Evolutionary conservation across 2,113 vertebrate species (phyloP).

Genomic region (Narcine bancroftii): DNA sequence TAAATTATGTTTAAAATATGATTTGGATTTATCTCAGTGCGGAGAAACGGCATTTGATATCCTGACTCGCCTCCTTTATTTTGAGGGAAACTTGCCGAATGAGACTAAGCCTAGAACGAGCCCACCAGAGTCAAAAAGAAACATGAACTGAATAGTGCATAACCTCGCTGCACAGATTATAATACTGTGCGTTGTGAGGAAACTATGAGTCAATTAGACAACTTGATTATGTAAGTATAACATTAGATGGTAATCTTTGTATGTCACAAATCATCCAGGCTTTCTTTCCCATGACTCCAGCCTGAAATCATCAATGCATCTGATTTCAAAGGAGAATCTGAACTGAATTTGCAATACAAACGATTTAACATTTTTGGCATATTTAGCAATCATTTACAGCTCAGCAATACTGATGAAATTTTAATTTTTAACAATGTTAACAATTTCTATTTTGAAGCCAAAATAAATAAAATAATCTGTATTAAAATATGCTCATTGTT

Average conservation of each 20-base stretch:
- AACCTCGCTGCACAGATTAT: no score
- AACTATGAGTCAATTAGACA: neutral
- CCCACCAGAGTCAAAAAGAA: neutral
- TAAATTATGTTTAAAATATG: neutral
- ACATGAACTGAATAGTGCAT: neutral
- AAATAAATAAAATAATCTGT: neutral
- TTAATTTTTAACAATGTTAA: neutral
- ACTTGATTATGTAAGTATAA: neutral
- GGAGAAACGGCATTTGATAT: neutral
- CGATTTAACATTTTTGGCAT: neutral
- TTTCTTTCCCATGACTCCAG: neutral
- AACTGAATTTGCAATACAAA: neutral
- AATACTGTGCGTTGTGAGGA: neutral
- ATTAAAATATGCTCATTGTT: constrained; percentile 2
- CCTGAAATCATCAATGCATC: neutral
- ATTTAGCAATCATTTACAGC: neutral
- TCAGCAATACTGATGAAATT: neutral
- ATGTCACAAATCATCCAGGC: neutral
- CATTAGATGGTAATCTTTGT: neutral
- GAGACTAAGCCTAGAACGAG: neutral
- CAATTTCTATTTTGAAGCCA: neutral
- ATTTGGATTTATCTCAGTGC: neutral
- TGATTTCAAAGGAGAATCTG: neutral
- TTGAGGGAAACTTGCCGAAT: neutral
- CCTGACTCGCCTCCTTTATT: neutral